These are phyloP conservation scores for Odontothrips loti DNA, from an alignment of 2,888 invertebrate genomes.

Conservation along the genomic window DNA sequence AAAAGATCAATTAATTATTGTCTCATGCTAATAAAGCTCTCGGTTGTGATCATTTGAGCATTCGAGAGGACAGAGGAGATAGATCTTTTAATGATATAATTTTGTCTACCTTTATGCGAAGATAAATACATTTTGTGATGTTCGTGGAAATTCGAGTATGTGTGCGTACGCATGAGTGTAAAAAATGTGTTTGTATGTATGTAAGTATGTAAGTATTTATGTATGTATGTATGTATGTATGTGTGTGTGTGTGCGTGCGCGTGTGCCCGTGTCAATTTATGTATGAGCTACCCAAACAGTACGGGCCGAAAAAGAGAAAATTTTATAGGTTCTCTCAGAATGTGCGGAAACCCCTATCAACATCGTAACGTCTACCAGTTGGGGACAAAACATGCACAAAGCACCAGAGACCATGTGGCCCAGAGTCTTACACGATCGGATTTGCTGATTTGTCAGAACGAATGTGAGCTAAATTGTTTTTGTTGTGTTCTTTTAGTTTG, in stretches of 20 bases:
- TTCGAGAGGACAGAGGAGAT: background rate
- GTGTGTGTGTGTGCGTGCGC: background rate
- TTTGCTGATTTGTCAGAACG: no score
- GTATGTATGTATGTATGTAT: background rate
- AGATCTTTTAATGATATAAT: no score
- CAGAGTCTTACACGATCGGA: no score
- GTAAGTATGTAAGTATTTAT: background rate
- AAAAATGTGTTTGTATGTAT: background rate
- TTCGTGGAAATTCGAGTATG: background rate
- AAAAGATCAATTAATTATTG: slow-evolving; percentile 18
- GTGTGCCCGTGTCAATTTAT: background rate
- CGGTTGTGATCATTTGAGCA: background rate
- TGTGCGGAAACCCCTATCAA: no score
- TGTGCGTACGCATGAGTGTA: no score
- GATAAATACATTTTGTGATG: background rate
- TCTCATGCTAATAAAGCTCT: background rate
- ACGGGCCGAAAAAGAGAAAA: no score
- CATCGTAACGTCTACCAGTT: no score
- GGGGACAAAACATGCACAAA: no score
- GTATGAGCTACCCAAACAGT: background rate
- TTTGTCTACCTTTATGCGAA: no score
- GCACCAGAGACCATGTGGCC: no score
- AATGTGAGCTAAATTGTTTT: background rate
- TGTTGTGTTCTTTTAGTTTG: background rate
- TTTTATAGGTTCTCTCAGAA: no score